Evolutionary conservation across 1,140 invertebrate genomes (phyloP).

Genomic region (Leptinotarsa undecemlineata): DNA sequence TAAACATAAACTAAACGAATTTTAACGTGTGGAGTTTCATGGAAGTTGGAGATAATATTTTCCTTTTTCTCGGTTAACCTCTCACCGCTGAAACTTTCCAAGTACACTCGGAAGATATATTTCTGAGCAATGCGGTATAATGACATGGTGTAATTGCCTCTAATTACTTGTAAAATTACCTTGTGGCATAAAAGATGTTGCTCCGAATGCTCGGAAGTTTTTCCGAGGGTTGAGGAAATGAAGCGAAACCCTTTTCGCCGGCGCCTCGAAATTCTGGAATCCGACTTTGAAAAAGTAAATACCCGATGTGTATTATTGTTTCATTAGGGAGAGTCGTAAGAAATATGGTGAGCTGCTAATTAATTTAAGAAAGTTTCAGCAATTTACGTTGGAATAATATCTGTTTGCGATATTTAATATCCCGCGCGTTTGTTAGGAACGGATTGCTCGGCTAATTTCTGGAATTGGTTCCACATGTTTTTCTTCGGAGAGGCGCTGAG

Average conservation of each 20-base stretch:
- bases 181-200: slow-evolving; percentile 56
- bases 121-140: slow-evolving; percentile 52
- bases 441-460: slow-evolving; percentile 9
- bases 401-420: slow-evolving; percentile 44
- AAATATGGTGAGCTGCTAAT: slow-evolving; percentile 49
- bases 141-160: slow-evolving; percentile 56
- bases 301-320: slow-evolving; percentile 51
- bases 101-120: slow-evolving; percentile 47
- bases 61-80: slow-evolving; percentile 25
- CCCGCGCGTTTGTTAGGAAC: slow-evolving; percentile 8
- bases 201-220: slow-evolving; percentile 45
- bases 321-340: slow-evolving; percentile 48
- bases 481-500: slow-evolving; percentile 9
- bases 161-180: slow-evolving; percentile 59
- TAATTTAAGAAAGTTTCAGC: slow-evolving; percentile 47
- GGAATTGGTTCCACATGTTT: slow-evolving; percentile 16
- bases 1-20: slow-evolving; percentile 11
- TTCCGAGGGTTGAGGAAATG: slow-evolving; percentile 46
- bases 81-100: slow-evolving; percentile 23
- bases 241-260: slow-evolving; percentile 50
- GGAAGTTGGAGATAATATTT: slow-evolving; percentile 29
- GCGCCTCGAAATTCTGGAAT: slow-evolving; percentile 16
- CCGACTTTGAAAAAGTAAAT: slow-evolving; percentile 46
- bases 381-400: slow-evolving; percentile 46
- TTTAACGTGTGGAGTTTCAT: slow-evolving; percentile 26